Base-by-base conservation (phyloP, 2,113 vertebrate genomes). In the Epinephelus cyanopodus region DNA sequence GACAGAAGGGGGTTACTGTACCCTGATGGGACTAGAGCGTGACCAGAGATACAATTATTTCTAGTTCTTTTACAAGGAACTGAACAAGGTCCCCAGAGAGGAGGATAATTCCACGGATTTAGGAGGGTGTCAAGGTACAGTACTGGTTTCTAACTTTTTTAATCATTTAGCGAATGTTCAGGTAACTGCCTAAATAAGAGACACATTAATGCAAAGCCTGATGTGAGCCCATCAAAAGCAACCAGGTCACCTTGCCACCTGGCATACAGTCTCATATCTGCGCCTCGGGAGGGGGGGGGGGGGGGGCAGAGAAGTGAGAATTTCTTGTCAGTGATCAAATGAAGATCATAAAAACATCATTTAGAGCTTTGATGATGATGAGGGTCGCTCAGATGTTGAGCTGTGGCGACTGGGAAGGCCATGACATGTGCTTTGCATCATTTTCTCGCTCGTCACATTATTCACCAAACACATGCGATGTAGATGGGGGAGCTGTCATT, bases 241-340 rank as follows among this genome's bases (percentile, higher is more conserved):
- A 64, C 56, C 33, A 50, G 45, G 72, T 91, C 73, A 85, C 82
- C 84, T 85, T 83, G 73, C 69, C 72, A 50, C 52, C 66, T 79
- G 83, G 61, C 53, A 45, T 25, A 21, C 18, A 29, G 37, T 77
- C 82, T 69, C 0, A 53, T 60, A 62, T 63, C 0, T 62, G 18
- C 6, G 10, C 18, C 56, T 1, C 21, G 11, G 60, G 48, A 1
- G 48, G 23, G 47, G 13, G 21, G 39, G 6, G 27, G 63, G 25
- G 21, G 52, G 23, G 53, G 17, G n/a, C 17, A 8, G 47, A 74
- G 11, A 54, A 2, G 67, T 14, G 0, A 86, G 17, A 52, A 50
- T 42, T 15, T 69, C 67, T 65, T 60, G 69, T 74, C 68, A 82
- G 79, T 6, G 74, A 81, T 83, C 64, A 48, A 85, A 74, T 54